A percentile compares a stretch with the other conserved stretches of the same genome.
phyloP scores from a whole-genome alignment of 2,888 invertebrate species.

The Dilophus febrilis region DNA sequence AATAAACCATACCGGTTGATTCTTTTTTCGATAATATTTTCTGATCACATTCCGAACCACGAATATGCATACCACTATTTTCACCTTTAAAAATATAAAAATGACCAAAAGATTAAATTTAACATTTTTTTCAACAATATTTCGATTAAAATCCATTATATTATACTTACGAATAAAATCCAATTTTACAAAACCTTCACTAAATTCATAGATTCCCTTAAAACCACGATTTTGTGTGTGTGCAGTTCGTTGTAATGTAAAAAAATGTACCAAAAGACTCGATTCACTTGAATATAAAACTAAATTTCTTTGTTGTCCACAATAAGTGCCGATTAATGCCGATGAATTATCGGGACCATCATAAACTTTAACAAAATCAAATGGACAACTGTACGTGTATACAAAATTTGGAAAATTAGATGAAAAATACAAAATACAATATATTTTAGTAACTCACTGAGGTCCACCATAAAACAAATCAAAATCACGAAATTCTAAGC shows the following conservation, averaged over 20 bases:
- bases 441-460: slow-evolving; percentile 55
- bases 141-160: no score
- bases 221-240: slow-evolving; percentile 96
- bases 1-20: slow-evolving; percentile 81
- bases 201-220: slow-evolving; percentile 97
- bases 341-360: slow-evolving; percentile 83
- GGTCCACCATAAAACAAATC: slow-evolving; percentile 97
- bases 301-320: slow-evolving; percentile 91
- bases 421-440: neutral
- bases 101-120: slow-evolving; percentile 3
- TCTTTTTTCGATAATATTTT: slow-evolving; percentile 88
- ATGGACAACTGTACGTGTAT: slow-evolving; percentile 68
- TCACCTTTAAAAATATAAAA: slow-evolving; percentile 67
- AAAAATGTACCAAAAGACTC: slow-evolving; percentile 79
- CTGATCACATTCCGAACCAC: slow-evolving; percentile 97
- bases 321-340: slow-evolving; percentile 88
- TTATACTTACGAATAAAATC: slow-evolving; percentile 50
- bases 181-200: slow-evolving; percentile 94
- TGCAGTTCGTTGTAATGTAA: slow-evolving; percentile 76
- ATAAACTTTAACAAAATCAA: slow-evolving; percentile 93
- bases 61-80: slow-evolving; percentile 86
- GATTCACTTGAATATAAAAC: slow-evolving; percentile 89
- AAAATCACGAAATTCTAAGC: slow-evolving; percentile 93
- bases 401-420: neutral
- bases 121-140: neutral